Evolutionary conservation across 2,888 invertebrate species (phyloP), one percentile per base, ranked within the genome.

Genomic region (Agrilus cyanescens): DNA sequence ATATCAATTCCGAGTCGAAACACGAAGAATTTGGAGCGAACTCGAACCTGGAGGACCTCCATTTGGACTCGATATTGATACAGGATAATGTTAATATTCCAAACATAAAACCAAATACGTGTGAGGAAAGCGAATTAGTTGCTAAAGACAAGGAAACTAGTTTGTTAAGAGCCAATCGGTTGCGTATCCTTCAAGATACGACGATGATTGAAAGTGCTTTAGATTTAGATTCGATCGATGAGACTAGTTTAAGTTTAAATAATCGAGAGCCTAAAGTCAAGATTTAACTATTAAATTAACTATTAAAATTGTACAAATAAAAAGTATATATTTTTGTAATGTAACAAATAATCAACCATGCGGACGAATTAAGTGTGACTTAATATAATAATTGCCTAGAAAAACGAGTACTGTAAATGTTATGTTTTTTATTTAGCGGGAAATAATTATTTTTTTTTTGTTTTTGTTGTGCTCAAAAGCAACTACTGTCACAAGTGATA

Each of bases 181-280:
- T 87, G 63, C 76, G 82, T 55, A 71, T 86, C 57, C 73, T 87
- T 57, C 86, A 85, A 63, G 86, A 88, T 70, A 87, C 87, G 45
- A 88, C 88, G 40, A 88, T 88, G 88, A 88, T 89, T 59, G 87
- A 88, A 67, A 87, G 88, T 43, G 88, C 88, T 44, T 72, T 89
- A 52, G 89, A 89, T 73, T 75, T 89, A 59, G 89, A 89, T 69
- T 87, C 87, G 54, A 71, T 88, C 53, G 87, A 87, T 59, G 82
- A 82, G 50, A 76, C 80, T 30, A 80, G 78, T 57, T 72, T 80
- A 52, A 80, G 79, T 46, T 75, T 77, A 49, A 77, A 74, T 53
- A 80, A 80, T 56, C 80, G 80, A 57, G 74, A 20, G 51, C 40
- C n/a, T 46, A 40, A 38, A 38, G 44, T 41, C 53, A 58, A 13